Evolutionary conservation across 2,113 vertebrate species (phyloP), one percentile per base, ranked within the genome.

Genomic region (Gymnorhina tibicen): DNA sequence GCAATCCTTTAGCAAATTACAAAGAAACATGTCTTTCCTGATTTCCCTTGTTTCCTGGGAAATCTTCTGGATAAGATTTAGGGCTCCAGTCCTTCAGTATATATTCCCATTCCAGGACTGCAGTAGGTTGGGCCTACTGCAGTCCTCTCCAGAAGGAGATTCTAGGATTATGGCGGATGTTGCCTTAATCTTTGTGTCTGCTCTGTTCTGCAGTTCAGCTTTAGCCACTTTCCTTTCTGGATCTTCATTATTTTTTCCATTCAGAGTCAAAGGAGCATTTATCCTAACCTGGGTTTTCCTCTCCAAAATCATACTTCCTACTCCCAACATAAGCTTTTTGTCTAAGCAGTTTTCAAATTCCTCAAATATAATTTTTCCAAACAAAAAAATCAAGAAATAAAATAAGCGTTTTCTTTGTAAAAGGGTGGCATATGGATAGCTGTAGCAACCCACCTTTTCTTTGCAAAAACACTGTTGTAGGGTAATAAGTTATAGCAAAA

Each of bases 131-230:
- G 4, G 17, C 17, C 3, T 53, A n/a, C 8, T 78, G 10, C 27
- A 50, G 20, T 19, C 8, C 3, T 78, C 11, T 83, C n/a, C 18
- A 42, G 67, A 68, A 73, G 26, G 8, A 67, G 8, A n/a, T 76
- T 11, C 17, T 52, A 49, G 46, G 6, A 79, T 37, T 64, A 52
- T 20, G 8, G 16, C 52, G 9, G 11, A 39, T 0, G 0, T 63
- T 86, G 6, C 14, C 35, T 70, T 79, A 55, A 62, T 32, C n/a
- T 76, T 49, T 67, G 16, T 28, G 11, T 55, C 10, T 47, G 11
- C 23, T 58, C 8, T 74, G 8, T 10, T 84, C 52, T 67, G 22
- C 2, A 35, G 5, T 47, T 74, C 53, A 66, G 6, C 32, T 81
- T 84, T 44, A 72, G 7, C 4, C 27, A 17, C 11, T 47, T 59